These are phyloP conservation scores for Rhynchonycteris naso DNA, from an alignment of 2,797 vertebrate species.

Conservation along the genomic window DNA sequence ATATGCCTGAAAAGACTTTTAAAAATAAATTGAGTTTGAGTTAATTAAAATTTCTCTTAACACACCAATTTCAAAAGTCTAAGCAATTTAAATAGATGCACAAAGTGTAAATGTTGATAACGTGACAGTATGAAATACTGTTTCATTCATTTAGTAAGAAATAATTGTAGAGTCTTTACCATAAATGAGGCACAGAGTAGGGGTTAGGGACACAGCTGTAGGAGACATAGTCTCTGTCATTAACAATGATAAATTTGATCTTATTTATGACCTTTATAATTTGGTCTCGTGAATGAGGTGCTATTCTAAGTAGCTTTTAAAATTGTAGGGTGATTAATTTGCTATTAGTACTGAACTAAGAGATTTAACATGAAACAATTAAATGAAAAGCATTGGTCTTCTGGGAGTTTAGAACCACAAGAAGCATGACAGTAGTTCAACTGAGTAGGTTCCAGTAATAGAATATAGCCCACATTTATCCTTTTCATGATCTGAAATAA, in stretches of 20 bases:
- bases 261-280: background rate
- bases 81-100: constrained; percentile 25
- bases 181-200: background rate
- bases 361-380: background rate
- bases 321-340: constrained; percentile 32
- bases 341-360: background rate
- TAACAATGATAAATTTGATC: background rate
- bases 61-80: background rate
- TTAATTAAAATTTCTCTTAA: constrained; percentile 21
- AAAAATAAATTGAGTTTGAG: background rate
- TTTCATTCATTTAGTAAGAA: background rate
- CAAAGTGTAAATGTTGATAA: background rate
- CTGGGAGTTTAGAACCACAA: background rate
- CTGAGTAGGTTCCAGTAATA: background rate
- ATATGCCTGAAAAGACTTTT: constrained; percentile 28
- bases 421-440: background rate
- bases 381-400: background rate
- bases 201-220: background rate
- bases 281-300: background rate
- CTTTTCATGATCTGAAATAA: constrained; percentile 16
- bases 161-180: background rate
- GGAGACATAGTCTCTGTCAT: background rate
- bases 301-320: background rate
- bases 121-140: background rate
- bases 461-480: background rate